Evolutionary conservation across 2,113 vertebrate species (phyloP).

Genomic region (Nothocercus nigrocapillus): DNA sequence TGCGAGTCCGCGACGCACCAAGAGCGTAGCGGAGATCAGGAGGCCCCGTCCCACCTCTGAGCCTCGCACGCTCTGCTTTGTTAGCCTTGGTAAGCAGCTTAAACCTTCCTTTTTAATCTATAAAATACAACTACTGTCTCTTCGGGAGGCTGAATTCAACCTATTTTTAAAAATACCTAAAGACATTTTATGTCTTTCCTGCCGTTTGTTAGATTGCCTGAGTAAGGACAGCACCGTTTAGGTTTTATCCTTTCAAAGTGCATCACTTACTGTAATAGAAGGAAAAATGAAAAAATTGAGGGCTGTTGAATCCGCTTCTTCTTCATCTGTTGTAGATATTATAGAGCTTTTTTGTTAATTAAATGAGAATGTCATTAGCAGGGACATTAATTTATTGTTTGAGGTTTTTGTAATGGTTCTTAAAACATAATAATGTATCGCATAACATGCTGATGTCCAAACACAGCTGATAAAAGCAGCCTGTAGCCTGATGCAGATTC

Average conservation of each 20-base stretch:
- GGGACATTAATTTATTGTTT: not conserved
- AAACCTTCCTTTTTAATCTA: not conserved
- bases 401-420: not conserved
- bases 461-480: not conserved
- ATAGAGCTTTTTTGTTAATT: not conserved
- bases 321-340: not conserved
- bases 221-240: fast-evolving
- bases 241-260: not conserved
- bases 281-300: not conserved
- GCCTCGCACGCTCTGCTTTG: not conserved
- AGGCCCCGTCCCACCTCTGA: not conserved
- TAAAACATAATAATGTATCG: not conserved
- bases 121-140: not conserved
- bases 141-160: not conserved
- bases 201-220: not conserved
- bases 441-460: not conserved
- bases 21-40: fast-evolving
- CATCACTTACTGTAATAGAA: not conserved
- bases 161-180: not conserved
- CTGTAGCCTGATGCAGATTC: not conserved
- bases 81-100: fast-evolving
- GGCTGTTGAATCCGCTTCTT: not conserved
- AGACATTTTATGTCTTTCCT: not conserved
- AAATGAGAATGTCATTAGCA: not conserved
- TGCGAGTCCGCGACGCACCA: not conserved